Base-by-base conservation (phyloP, 2,797 vertebrate species). In the Garrulus glandarius region DNA sequence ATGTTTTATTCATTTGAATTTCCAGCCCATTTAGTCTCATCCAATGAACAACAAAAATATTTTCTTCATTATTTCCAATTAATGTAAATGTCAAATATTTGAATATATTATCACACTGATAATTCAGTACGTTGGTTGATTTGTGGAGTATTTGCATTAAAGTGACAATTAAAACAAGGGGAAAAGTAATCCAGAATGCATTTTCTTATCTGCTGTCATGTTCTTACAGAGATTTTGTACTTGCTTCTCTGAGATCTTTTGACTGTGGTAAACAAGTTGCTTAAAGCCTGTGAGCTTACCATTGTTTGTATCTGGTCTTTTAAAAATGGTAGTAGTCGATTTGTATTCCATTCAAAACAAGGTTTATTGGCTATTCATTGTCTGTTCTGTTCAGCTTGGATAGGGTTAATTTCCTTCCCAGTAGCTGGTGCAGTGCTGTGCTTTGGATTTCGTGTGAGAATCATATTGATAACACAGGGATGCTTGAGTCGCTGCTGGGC, bases 81-180 rank as follows among this genome's bases (percentile, higher is more conserved):
- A 98, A 98, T 97, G 97, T 98, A 98, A 98, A 98, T 98, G 97
- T 98, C 98, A 98, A 97, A 98, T 96, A 94, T 97, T 97, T 98
- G 97, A 98, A 97, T 98, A 96, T 96, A 97, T 98, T 98, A 98
- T 95, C 91, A 81, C 95, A 89, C 60, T 6, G 84, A 95, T 97
- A 97, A 97, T 97, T 96, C 95, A 94, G 88, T 95, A 41, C 86
- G 16, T 92, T 93, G 68, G 89, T 96, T 98, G 96, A 97, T 97
- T 97, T 97, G 95, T 86, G 83, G 94, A 95, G 93, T 97, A 92
- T 97, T 97, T 96, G 89, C 92, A 94, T 97, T 97, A 90, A 98
- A 98, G 96, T 95, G 94, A 95, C 96, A 96, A 93, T 95, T 98
- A 91, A 75, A 85, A 61, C 24, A 60, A 59, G 29, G n/a, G 82